phyloP scores from a whole-genome alignment of 2,797 vertebrate species.

The Borostomias antarcticus region DNA sequence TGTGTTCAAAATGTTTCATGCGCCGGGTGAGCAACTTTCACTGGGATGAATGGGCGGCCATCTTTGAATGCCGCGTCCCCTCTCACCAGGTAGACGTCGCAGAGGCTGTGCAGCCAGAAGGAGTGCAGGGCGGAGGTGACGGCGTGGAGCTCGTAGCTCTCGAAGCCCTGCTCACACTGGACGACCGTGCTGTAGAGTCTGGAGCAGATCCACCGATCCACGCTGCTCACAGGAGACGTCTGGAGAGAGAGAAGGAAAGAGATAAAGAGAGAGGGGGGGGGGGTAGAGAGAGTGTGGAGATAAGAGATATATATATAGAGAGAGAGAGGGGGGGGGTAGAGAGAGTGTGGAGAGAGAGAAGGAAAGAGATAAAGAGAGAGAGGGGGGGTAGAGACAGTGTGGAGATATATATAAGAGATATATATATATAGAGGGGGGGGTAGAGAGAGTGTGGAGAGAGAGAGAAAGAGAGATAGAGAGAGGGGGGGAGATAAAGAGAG shows the following conservation, averaged over 20 bases:
- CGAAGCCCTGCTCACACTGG: conserved; percentile 72
- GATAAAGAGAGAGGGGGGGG: too few relatives aligned
- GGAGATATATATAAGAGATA: too few relatives aligned
- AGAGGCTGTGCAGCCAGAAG: conserved; percentile 83
- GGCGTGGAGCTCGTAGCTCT: conserved; percentile 71
- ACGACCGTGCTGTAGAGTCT: conserved; percentile 69
- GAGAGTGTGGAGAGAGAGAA: too few relatives aligned
- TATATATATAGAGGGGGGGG: too few relatives aligned
- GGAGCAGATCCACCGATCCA: conserved; percentile 81
- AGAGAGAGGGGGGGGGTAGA: too few relatives aligned
- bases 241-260: conserved; percentile 23
- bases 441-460: not conserved
- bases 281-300: too few relatives aligned
- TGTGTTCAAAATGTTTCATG: too few relatives aligned
- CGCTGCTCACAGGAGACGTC: conserved; percentile 62
- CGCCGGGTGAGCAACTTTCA: too few relatives aligned
- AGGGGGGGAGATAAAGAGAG: not conserved
- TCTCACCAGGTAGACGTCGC: conserved; percentile 87
- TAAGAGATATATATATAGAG: too few relatives aligned
- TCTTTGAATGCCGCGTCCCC: not conserved
- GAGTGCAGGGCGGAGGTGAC: conserved; percentile 70
- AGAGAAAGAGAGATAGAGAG: not conserved
- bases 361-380: too few relatives aligned
- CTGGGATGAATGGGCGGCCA: too few relatives aligned
- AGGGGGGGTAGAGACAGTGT: too few relatives aligned